Evolutionary conservation across 2,113 vertebrate genomes (phyloP).

Genomic region (Scartelaos histophorus): DNA sequence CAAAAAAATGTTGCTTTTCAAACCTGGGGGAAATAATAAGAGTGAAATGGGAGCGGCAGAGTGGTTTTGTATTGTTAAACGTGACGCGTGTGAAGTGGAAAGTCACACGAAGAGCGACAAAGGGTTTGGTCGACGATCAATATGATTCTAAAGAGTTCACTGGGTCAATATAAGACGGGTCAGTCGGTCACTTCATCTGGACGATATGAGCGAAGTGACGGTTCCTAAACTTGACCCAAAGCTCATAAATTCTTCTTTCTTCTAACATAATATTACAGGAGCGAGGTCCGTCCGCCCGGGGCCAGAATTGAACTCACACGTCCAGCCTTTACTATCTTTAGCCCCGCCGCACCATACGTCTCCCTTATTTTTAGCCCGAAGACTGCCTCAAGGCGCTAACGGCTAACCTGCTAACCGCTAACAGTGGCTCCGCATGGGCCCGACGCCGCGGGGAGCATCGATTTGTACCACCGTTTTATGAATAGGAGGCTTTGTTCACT

Average conservation of each 20-base stretch:
- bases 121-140: neutral
- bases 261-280: constrained; percentile 5
- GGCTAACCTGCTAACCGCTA: constrained; percentile 18
- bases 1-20: constrained; percentile 6
- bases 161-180: neutral
- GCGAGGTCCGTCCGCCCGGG: neutral
- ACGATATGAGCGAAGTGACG: no score
- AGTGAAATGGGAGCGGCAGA: neutral
- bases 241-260: no score
- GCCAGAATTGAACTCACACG: constrained; percentile 1
- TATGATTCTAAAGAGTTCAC: neutral
- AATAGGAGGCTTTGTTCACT: constrained; percentile 49
- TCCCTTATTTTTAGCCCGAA: constrained; percentile 23
- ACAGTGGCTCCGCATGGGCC: constrained; percentile 23
- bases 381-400: constrained; percentile 30
- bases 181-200: no score
- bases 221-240: no score
- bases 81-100: neutral
- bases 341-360: neutral
- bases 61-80: neutral
- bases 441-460: constrained; percentile 31
- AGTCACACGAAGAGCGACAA: neutral
- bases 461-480: constrained; percentile 43
- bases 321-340: neutral
- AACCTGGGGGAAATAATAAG: constrained; percentile 2